These are phyloP conservation scores for Uria lomvia DNA, from an alignment of 2,113 vertebrate species.

Conservation along the genomic window DNA sequence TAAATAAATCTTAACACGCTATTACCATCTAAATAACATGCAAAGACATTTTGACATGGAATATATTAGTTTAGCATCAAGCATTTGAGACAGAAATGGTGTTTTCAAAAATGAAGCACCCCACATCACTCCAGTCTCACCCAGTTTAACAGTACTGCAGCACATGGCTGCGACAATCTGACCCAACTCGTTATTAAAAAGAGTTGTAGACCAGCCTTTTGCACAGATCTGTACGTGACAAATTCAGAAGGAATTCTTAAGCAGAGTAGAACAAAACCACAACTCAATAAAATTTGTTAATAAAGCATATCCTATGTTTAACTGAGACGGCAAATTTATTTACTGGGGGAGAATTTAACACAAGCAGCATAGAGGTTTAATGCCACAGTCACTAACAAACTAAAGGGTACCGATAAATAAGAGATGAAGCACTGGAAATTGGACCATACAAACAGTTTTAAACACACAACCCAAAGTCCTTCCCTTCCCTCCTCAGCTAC, in stretches of 20 bases:
- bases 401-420: not conserved
- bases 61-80: not conserved
- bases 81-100: not conserved
- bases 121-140: not conserved
- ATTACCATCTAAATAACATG: constrained; percentile 50
- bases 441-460: not conserved
- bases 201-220: not conserved
- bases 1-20: constrained; percentile 21
- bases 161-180: not conserved
- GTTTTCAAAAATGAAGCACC: not conserved
- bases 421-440: not conserved
- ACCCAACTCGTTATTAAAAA: not conserved
- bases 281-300: not conserved
- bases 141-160: not conserved
- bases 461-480: not conserved
- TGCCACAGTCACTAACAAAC: not conserved
- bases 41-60: constrained; percentile 48
- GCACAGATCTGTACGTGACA: not conserved
- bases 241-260: not conserved
- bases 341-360: not conserved
- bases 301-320: not conserved
- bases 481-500: not conserved
- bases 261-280: not conserved
- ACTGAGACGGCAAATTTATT: not conserved
- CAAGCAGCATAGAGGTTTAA: not conserved